Conservation (phyloP, 2,888 invertebrate species). For the Eupelmus urozonus region DNA sequence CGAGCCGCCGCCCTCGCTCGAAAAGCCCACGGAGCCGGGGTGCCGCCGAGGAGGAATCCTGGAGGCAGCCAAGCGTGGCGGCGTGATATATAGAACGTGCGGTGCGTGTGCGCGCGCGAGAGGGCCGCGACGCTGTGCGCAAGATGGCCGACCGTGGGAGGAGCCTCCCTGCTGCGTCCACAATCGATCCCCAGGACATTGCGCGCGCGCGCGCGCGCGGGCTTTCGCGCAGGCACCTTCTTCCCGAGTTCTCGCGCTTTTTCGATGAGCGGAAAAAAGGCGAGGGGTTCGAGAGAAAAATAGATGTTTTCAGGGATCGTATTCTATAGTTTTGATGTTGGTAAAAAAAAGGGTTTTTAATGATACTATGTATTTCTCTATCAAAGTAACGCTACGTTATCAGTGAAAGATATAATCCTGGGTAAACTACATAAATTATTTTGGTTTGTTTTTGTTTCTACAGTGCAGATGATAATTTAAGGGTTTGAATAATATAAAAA, state of each 20-base stretch:
- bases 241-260: conserved; percentile 15
- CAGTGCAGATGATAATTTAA: too few relatives aligned
- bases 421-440: too few relatives aligned
- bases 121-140: conserved; percentile 70
- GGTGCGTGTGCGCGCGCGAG: conserved; percentile 56
- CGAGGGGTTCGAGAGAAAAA: conserved; percentile 1
- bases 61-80: conserved; percentile 74
- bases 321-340: too few relatives aligned
- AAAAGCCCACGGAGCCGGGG: background rate
- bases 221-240: conserved; percentile 45
- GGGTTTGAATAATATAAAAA: too few relatives aligned
- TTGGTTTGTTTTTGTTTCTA: too few relatives aligned
- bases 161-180: conserved; percentile 74
- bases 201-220: conserved; percentile 68
- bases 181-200: conserved; percentile 72
- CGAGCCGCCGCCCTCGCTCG: too few relatives aligned
- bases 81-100: conserved; percentile 67
- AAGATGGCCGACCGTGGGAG: conserved; percentile 78
- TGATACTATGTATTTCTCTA: too few relatives aligned
- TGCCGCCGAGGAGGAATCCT: conserved; percentile 62
- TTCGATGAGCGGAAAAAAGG: conserved; percentile 6
- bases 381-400: too few relatives aligned
- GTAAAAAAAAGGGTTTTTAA: too few relatives aligned
- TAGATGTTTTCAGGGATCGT: too few relatives aligned
- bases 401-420: too few relatives aligned